Percentiles rank a stretch among this genome's conserved stretches.
These are phyloP conservation scores for Drosophila hamatofila DNA, from an alignment of 2,888 invertebrate species.

Conservation along the genomic window DNA sequence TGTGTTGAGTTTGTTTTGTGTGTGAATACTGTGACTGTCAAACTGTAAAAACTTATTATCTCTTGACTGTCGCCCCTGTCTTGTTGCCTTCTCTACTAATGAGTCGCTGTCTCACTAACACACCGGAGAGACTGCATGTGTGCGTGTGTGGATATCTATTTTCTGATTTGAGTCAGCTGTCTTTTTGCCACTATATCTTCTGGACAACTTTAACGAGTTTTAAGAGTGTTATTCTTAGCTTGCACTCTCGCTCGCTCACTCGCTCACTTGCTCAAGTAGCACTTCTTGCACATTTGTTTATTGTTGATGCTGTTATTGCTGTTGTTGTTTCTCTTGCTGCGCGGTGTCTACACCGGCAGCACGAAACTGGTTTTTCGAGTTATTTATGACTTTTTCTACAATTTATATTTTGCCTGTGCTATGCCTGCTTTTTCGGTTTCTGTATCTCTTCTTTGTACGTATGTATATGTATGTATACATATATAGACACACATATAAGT, in stretches of 20 bases:
- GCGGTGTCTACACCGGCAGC: conserved; percentile 79
- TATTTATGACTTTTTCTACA: conserved; percentile 78
- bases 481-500: conserved; percentile 7
- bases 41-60: conserved; percentile 55
- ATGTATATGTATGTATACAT: background rate
- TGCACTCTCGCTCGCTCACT: conserved; percentile 53
- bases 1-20: conserved; percentile 5
- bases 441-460: conserved; percentile 53
- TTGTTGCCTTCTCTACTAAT: conserved; percentile 32
- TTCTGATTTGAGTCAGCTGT: conserved; percentile 69
- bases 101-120: conserved; percentile 27
- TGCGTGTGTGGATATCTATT: conserved; percentile 12
- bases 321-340: conserved; percentile 38
- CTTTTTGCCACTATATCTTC: conserved; percentile 51
- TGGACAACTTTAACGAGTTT: conserved; percentile 78
- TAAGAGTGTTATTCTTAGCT: conserved; percentile 69
- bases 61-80: conserved; percentile 23
- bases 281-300: conserved; percentile 79
- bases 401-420: conserved; percentile 66
- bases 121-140: background rate
- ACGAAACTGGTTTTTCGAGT: conserved; percentile 80
- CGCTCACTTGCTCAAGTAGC: conserved; percentile 6
- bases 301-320: conserved; percentile 48
- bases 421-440: conserved; percentile 66
- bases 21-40: conserved; percentile 21